A percentile compares a stretch with the other conserved stretches of the same genome.
These are phyloP conservation scores for Loriculus beryllinus DNA, from an alignment of 2,797 vertebrate species.

Conservation along the genomic window DNA sequence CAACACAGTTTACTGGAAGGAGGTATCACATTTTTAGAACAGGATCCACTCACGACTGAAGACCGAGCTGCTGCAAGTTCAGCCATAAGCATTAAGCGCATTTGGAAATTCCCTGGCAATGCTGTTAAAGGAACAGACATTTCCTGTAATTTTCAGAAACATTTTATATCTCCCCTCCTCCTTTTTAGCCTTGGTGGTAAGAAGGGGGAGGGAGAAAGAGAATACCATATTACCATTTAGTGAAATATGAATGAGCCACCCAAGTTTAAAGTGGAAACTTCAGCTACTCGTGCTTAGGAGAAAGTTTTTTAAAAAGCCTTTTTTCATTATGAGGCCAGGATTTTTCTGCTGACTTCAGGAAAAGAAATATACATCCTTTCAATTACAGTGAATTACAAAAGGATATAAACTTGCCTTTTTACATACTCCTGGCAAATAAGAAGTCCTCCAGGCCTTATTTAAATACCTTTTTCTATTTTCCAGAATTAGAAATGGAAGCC, in stretches of 20 bases:
- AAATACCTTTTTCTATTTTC: conserved; percentile 32
- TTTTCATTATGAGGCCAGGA: conserved; percentile 3
- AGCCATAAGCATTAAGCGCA: conserved; percentile 22
- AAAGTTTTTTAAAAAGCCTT: not conserved
- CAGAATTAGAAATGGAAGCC: not conserved
- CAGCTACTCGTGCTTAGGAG: not conserved
- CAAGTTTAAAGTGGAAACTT: conserved; percentile 55
- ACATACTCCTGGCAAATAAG: conserved; percentile 20
- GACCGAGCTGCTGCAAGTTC: not conserved
- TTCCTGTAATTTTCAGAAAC: conserved; percentile 66
- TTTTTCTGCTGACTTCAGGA: conserved; percentile 58
- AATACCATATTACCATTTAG: conserved; percentile 17
- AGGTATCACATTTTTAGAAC: not conserved
- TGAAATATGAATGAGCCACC: conserved; percentile 59
- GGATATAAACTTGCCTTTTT: conserved; percentile 14
- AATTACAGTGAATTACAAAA: conserved; percentile 35
- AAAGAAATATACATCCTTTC: conserved; percentile 36
- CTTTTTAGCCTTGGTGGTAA: conserved; percentile 29
- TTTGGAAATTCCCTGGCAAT: conserved; percentile 68
- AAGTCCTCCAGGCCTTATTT: conserved; percentile 31
- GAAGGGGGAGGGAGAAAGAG: not conserved
- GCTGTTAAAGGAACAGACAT: conserved; percentile 46
- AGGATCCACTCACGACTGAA: not conserved
- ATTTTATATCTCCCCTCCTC: conserved; percentile 23
- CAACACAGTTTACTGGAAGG: not conserved